Conservation (phyloP, 1,140 invertebrate genomes). For the Dryas iulia region DNA sequence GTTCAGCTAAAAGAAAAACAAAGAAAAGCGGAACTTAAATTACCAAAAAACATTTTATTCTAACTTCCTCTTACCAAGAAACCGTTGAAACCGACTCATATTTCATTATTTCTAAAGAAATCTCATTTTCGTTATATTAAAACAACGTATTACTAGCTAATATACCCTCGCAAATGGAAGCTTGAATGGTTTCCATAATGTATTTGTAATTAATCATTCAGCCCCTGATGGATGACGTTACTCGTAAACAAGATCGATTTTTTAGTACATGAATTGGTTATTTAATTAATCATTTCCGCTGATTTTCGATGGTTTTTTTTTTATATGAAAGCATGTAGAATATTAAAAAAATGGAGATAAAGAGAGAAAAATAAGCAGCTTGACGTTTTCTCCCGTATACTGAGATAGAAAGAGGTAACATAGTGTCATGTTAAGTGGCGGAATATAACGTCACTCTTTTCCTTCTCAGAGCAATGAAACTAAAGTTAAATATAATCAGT, state of each 20-base stretch:
- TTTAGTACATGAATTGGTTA: not conserved
- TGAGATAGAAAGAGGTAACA: too few relatives aligned
- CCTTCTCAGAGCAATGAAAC: too few relatives aligned
- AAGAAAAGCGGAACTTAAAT: not conserved
- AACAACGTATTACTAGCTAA: constrained; percentile 1
- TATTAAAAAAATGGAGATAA: too few relatives aligned
- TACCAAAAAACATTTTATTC: not conserved
- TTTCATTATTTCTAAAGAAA: constrained; percentile 5
- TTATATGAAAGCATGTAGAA: not conserved
- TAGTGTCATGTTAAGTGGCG: too few relatives aligned
- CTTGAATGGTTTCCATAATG: not conserved
- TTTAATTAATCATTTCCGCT: constrained; percentile 1
- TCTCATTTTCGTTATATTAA: constrained; percentile 10
- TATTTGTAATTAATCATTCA: constrained; percentile 12
- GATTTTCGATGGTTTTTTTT: not conserved
- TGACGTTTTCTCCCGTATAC: too few relatives aligned
- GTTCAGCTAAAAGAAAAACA: not conserved
- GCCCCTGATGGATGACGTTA: not conserved
- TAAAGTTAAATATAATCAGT: too few relatives aligned
- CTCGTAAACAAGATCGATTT: constrained; percentile 9
- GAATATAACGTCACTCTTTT: too few relatives aligned
- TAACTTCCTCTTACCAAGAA: not conserved
- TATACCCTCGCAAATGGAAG: not conserved
- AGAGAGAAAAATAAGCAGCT: too few relatives aligned
- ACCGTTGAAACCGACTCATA: not conserved